Evolutionary conservation across 2,797 vertebrate genomes (phyloP).

Genomic region (Pristis pectinata): DNA sequence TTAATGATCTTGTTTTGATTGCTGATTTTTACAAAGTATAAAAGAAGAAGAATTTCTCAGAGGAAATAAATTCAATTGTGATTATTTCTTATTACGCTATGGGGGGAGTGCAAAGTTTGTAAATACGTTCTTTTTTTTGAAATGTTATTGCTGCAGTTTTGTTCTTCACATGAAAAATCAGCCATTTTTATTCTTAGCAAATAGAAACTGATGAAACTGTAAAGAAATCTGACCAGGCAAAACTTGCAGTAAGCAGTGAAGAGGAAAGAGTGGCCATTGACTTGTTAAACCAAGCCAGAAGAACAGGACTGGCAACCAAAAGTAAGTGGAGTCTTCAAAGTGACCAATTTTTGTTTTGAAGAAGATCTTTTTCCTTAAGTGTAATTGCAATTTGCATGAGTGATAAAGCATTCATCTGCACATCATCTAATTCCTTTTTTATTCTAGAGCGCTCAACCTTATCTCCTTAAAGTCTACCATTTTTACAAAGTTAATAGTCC

Average conservation of each 20-base stretch:
- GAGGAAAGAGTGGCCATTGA: conserved; percentile 84
- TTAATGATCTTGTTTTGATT: not conserved
- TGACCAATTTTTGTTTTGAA: not conserved
- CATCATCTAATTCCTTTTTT: not conserved
- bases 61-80: not conserved
- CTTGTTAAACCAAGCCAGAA: conserved; percentile 74
- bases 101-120: not conserved
- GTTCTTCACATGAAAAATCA: not conserved
- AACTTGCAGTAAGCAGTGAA: conserved; percentile 79
- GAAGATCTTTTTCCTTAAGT: not conserved
- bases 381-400: not conserved
- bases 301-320: conserved; percentile 62
- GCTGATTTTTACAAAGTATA: not conserved
- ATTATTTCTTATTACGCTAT: not conserved
- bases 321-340: conserved; percentile 55
- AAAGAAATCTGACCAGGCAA: conserved; percentile 80
- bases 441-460: not conserved
- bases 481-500: not conserved
- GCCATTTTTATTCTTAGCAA: conserved; percentile 54
- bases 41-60: not conserved
- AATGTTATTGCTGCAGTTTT: not conserved
- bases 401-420: not conserved
- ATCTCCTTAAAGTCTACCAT: not conserved
- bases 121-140: not conserved
- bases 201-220: conserved; percentile 89